These are phyloP conservation scores for Heliconius cydno DNA, from an alignment of 2,888 invertebrate species.

Conservation along the genomic window DNA sequence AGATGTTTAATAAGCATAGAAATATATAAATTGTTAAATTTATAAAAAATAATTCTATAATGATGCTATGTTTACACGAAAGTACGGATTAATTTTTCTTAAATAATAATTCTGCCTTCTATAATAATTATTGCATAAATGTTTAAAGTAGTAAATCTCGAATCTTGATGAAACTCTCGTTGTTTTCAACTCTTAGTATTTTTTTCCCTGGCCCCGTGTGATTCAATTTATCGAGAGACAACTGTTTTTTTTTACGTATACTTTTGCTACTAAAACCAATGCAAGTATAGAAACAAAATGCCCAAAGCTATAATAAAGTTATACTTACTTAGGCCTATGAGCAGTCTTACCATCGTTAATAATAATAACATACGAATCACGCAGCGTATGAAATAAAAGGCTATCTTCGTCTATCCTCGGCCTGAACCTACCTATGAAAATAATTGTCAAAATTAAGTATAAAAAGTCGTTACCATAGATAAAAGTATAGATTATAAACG, in stretches of 20 bases:
- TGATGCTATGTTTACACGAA: too few relatives aligned
- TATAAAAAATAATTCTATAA: too few relatives aligned
- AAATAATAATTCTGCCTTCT: too few relatives aligned
- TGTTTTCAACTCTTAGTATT: too few relatives aligned
- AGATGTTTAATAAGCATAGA: background rate
- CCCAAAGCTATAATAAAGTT: constrained; percentile 14
- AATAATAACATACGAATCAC: constrained; percentile 96
- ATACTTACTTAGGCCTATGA: constrained; percentile 93
- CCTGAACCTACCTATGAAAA: constrained; percentile 58
- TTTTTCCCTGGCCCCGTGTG: too few relatives aligned
- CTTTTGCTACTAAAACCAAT: background rate
- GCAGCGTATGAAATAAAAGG: constrained; percentile 94
- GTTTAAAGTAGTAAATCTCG: too few relatives aligned
- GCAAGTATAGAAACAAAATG: constrained; percentile 5
- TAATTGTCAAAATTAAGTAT: background rate
- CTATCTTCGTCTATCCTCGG: constrained; percentile 84
- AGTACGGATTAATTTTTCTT: too few relatives aligned
- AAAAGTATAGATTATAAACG: too few relatives aligned
- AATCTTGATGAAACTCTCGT: too few relatives aligned
- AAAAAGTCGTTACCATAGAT: background rate
- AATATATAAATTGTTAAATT: background rate
- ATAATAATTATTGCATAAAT: too few relatives aligned
- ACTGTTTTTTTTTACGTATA: background rate
- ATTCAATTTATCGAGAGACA: too few relatives aligned
- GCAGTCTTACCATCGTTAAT: constrained; percentile 95